These are phyloP conservation scores for Prionailurus bengalensis DNA, from an alignment of 2,113 vertebrate genomes.

Conservation along the genomic window DNA sequence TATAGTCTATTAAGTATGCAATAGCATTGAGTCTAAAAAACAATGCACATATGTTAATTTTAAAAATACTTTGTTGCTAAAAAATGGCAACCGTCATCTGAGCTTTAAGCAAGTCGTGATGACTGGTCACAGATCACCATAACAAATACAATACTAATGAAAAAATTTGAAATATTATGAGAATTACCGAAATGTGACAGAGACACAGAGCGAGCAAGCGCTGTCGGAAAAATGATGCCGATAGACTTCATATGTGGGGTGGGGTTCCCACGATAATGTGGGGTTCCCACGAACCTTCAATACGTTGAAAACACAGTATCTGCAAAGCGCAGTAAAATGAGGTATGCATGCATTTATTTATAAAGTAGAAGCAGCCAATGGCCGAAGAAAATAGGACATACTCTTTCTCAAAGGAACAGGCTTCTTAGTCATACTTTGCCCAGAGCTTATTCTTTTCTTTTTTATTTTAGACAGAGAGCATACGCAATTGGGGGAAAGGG, in stretches of 20 bases:
- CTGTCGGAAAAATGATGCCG: not conserved
- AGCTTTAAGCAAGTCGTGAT: not conserved
- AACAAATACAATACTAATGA: not conserved
- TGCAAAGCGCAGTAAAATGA: not conserved
- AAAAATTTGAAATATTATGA: not conserved
- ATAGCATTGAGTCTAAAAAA: not conserved
- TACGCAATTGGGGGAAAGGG: no score
- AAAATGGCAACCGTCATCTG: not conserved
- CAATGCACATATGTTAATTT: not conserved
- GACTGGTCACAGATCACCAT: not conserved
- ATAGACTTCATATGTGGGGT: not conserved
- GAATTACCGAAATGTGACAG: not conserved
- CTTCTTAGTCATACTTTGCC: slow-evolving; percentile 1
- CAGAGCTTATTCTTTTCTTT: not conserved
- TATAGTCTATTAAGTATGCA: not conserved
- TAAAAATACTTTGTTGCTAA: not conserved
- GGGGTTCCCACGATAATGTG: not conserved
- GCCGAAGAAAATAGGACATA: not conserved
- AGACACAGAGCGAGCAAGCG: not conserved
- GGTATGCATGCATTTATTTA: slow-evolving; percentile 31
- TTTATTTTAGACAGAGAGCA: not conserved
- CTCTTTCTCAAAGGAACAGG: not conserved
- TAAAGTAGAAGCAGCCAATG: not conserved
- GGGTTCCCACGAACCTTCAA: not conserved
- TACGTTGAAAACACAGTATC: not conserved